phyloP scores from a whole-genome alignment of 2,888 invertebrate species.

The Plusia festucae region DNA sequence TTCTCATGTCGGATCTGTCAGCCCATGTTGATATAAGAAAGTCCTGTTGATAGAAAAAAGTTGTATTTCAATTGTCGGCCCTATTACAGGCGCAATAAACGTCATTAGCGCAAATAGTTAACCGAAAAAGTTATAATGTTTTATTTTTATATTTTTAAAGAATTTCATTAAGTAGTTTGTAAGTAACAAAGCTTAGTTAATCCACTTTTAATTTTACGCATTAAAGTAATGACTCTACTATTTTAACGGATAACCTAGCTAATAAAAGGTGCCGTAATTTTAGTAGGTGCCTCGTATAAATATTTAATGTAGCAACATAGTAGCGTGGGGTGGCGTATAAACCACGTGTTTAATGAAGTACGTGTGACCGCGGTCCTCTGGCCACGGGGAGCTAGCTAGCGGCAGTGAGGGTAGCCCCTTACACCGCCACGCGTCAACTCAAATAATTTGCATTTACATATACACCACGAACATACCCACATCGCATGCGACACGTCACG shows the following conservation, averaged over 20 bases:
- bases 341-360: conserved; percentile 40
- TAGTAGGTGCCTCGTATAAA: conserved; percentile 17
- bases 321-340: conserved; percentile 21
- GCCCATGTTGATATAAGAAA: too few relatives aligned
- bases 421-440: conserved; percentile 33
- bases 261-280: conserved; percentile 9
- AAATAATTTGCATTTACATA: conserved; percentile 71
- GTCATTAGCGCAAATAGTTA: background rate
- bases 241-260: background rate
- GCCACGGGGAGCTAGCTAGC: conserved; percentile 13
- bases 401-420: conserved; percentile 6
- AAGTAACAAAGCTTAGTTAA: background rate
- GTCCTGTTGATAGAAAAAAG: too few relatives aligned
- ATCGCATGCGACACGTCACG: conserved; percentile 63
- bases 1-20: background rate
- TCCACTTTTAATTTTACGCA: background rate
- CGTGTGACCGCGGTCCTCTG: conserved; percentile 29
- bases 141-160: too few relatives aligned
- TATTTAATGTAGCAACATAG: conserved; percentile 32
- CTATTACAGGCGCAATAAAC: background rate
- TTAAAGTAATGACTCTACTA: background rate
- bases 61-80: too few relatives aligned
- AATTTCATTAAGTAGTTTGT: too few relatives aligned
- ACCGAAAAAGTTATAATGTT: too few relatives aligned
- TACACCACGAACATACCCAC: conserved; percentile 57